Percentiles rank a stretch among this genome's conserved stretches.
phyloP scores from a whole-genome alignment of 2,113 vertebrate genomes.

The Mixornis gularis region DNA sequence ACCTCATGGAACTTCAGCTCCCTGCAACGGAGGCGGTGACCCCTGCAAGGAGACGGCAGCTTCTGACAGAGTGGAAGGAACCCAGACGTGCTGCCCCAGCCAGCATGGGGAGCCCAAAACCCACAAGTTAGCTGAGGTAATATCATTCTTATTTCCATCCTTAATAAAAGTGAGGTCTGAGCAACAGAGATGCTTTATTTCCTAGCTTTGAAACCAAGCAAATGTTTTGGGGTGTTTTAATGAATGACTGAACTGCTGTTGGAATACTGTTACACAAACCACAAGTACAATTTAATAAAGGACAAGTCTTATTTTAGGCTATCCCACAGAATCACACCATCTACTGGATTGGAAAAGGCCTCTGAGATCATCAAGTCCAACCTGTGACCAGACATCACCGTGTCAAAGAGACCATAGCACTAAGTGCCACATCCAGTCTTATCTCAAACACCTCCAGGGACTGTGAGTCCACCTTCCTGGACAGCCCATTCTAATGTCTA shows the following conservation, averaged over 20 bases:
- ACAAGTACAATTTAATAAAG: neutral
- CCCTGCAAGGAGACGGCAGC: neutral
- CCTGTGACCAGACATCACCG: neutral
- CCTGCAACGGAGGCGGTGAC: rapidly evolving
- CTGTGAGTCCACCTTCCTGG: neutral
- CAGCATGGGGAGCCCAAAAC: neutral
- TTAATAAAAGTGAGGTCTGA: neutral
- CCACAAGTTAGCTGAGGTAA: neutral
- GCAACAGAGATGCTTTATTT: rapidly evolving
- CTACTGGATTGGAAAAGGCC: neutral
- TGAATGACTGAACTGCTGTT: neutral
- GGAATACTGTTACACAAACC: neutral
- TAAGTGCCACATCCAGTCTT: neutral
- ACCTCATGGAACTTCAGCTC: rapidly evolving
- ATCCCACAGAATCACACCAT: neutral
- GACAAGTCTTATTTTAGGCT: neutral
- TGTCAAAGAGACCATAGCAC: neutral
- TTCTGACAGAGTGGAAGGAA: neutral
- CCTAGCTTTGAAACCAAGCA: neutral
- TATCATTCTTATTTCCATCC: neutral
- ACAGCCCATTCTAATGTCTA: neutral
- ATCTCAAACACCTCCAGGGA: neutral
- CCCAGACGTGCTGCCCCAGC: rapidly evolving
- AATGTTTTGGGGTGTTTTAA: neutral
- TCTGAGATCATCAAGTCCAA: neutral